Evolutionary conservation across 2,797 vertebrate genomes (phyloP).

Genomic region (Spondyliosoma cantharus): DNA sequence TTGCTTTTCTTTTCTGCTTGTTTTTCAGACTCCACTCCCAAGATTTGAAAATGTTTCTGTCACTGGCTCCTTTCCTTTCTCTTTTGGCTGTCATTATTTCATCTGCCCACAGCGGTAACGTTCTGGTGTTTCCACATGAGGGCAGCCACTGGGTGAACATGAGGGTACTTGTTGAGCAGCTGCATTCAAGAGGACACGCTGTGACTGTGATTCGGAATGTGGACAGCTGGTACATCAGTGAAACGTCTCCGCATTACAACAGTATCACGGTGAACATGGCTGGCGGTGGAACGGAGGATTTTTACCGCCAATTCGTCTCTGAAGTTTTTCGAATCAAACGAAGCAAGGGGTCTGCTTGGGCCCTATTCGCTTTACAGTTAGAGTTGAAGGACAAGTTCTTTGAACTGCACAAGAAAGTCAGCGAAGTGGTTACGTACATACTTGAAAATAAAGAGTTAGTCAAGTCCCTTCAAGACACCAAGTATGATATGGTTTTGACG

Average conservation of each 20-base stretch:
- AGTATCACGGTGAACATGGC: constrained; percentile 49
- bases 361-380: constrained; percentile 54
- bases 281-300: constrained; percentile 58
- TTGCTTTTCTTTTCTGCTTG: not conserved
- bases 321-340: constrained; percentile 55
- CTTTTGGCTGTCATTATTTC: constrained; percentile 24
- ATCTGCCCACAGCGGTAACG: constrained; percentile 26
- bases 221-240: constrained; percentile 72
- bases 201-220: constrained; percentile 64
- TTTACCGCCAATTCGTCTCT: constrained; percentile 49
- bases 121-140: constrained; percentile 65
- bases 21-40: constrained; percentile 22
- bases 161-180: constrained; percentile 60
- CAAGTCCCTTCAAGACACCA: constrained; percentile 42
- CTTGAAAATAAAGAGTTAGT: constrained; percentile 64
- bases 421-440: constrained; percentile 45
- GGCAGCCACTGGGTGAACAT: constrained; percentile 79
- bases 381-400: constrained; percentile 61
- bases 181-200: constrained; percentile 60
- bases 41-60: constrained; percentile 49
- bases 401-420: constrained; percentile 54
- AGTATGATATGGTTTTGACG: constrained; percentile 68
- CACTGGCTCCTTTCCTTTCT: constrained; percentile 8
- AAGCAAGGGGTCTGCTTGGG: constrained; percentile 37
- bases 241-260: constrained; percentile 50